Evolutionary conservation across 1,140 invertebrate genomes (phyloP), one percentile per base, ranked within the genome.

Genomic region (Drosophila orosa): DNA sequence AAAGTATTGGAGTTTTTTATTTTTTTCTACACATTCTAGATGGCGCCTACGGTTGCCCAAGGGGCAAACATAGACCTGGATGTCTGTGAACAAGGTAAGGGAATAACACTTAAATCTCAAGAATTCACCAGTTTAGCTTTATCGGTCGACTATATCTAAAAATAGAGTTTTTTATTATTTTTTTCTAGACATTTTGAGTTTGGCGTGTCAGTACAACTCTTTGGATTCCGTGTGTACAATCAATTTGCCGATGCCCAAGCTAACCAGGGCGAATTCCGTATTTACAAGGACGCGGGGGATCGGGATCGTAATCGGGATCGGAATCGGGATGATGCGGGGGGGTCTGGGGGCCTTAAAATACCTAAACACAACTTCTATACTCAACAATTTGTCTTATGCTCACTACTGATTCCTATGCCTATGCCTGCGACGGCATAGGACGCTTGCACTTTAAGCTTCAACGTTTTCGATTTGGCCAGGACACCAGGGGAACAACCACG

Each of bases 321-420:
- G 48, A 25, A 42, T 50, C 31, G 40, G 22, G 19, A 47, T 66
- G 17, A 55, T 42, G 61, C 47, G 56, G 37, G 44, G 37, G 44
- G 44, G 19, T 52, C 33, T 52, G 25, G 52, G 50, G 39, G 60
- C 58, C 74, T 67, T 87, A 89, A 83, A 66, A 75, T 79, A 87
- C 57, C 56, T 87, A 87, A 76, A 83, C 62, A 73, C 52, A 74
- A 62, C 74, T 57, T 54, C 72, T 77, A 87, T 69, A 89, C 80
- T 87, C 79, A 87, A 87, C 72, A 87, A 87, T 89, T 89, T 69
- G 59, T 69, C 84, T 89, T 89, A 89, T 52, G 58, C 69, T 89
- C 71, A 83, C 72, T 66, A 87, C 59, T 78, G 50, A 54, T 54
- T 45, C 33, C 33, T 67, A 50, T 39, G 27, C 22, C 52, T 62